Base-by-base conservation (phyloP, 2,888 invertebrate genomes). In the Hofmannophila pseudospretella region DNA sequence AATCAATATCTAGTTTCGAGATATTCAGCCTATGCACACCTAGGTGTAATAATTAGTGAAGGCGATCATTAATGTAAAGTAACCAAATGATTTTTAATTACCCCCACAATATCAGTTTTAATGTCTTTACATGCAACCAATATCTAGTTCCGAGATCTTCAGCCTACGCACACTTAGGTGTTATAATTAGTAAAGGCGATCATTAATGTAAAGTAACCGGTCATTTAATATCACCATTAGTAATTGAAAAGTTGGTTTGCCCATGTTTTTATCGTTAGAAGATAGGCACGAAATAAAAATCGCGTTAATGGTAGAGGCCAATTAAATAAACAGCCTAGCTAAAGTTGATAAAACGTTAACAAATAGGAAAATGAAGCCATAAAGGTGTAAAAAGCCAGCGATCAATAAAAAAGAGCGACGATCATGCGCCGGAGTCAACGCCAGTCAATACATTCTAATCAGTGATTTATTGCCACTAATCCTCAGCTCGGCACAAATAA, bases 361-460 rank as follows among this genome's bases (percentile, higher is more conserved):
- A 72, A 71, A 71, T 70, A 63, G 64, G 62, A 62, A 72, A 78
- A 78, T 71, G 65, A 64, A 67, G 63, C 66, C 60, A 66, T 80
- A 78, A 81, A 77, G 73, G 62, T 57, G 60, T 68, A 74, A 70
- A 70, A 79, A 75, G 55, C 52, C 69, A 72, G 67, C 67, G 67
- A 64, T 58, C 59, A 62, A 72, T 82, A 81, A 78, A 81, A 73
- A 79, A 74, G 59, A 67, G 64, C 50, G 66, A 65, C 67, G 69
- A 57, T 64, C 69, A 68, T 70, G 70, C 69, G 72, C 67, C 71
- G 60, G 64, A 80, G 72, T 76, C 78, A 82, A 75, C 72, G 77
- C 79, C 77, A 82, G 85, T 86, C 84, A 86, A 84, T 84, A 84
- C 84, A 84, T 82, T 86, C 79, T 85, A 86, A 86, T 85, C 86